A percentile compares a stretch with the other conserved stretches of the same genome.
Conservation (phyloP, 1,140 invertebrate species). For the Littorina saxatilis region DNA sequence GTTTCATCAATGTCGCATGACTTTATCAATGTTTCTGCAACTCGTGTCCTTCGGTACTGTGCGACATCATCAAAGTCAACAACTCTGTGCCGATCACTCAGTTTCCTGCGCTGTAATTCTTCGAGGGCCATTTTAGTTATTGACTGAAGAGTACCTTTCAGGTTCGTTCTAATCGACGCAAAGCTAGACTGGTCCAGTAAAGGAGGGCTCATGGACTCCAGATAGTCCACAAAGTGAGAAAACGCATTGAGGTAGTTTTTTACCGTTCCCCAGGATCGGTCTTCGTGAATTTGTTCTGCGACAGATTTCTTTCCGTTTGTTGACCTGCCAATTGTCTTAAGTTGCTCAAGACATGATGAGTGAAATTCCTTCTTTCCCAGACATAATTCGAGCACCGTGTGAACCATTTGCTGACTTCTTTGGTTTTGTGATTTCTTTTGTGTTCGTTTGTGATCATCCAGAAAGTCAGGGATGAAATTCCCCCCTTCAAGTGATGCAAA, state of each 20-base stretch:
- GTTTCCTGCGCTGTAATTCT: conserved; percentile 1
- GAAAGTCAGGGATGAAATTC: neutral
- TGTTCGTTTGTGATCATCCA: neutral
- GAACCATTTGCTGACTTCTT: conserved; percentile 2
- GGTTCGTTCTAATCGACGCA: neutral
- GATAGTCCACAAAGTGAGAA: neutral
- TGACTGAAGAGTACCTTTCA: neutral
- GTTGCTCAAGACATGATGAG: neutral
- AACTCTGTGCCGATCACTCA: neutral
- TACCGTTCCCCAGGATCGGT: conserved; percentile 12
- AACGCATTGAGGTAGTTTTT: conserved; percentile 3
- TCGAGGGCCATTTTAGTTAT: neutral
- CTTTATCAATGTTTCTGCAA: neutral
- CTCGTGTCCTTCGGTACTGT: neutral
- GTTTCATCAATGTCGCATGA: neutral
- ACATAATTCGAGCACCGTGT: neutral
- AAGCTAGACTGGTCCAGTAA: neutral
- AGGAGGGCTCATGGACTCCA: neutral
- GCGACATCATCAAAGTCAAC: neutral
- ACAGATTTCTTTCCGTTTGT: neutral
- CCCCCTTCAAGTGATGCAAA: neutral
- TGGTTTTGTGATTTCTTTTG: neutral
- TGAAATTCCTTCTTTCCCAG: neutral
- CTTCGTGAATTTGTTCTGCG: neutral
- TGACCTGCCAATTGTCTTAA: neutral